Conservation (phyloP, 2,797 vertebrate genomes). For the Hypotaenidia philippensis region DNA sequence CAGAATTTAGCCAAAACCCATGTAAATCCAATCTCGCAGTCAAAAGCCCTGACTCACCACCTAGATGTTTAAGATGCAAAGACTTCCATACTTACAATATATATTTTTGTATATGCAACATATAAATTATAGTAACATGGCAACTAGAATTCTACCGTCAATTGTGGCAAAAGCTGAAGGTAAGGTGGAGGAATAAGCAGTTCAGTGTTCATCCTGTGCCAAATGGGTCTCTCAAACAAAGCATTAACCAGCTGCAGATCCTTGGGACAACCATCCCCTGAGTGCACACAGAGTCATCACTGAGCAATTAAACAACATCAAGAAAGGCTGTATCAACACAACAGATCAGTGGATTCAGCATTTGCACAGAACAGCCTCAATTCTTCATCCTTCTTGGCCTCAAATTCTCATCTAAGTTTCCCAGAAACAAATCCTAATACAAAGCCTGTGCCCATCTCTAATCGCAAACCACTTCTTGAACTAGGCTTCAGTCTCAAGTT, state of each 20-base stretch:
- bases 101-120: background rate
- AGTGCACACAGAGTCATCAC: accelerated
- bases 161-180: background rate
- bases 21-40: background rate
- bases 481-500: background rate
- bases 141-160: background rate
- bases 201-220: background rate
- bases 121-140: too few relatives aligned
- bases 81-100: background rate
- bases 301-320: background rate
- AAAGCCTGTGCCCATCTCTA: background rate
- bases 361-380: background rate
- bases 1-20: background rate
- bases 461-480: background rate
- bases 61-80: background rate
- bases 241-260: background rate
- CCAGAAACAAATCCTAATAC: background rate
- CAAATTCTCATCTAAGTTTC: background rate
- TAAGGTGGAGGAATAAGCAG: background rate
- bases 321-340: background rate
- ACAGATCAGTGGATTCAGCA: background rate
- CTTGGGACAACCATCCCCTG: background rate
- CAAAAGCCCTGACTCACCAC: background rate
- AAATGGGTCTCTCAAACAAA: background rate
- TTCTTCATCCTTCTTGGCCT: background rate